Base-by-base conservation (phyloP, 2,797 vertebrate species). In the Microctenopoma stevenorrisi region DNA sequence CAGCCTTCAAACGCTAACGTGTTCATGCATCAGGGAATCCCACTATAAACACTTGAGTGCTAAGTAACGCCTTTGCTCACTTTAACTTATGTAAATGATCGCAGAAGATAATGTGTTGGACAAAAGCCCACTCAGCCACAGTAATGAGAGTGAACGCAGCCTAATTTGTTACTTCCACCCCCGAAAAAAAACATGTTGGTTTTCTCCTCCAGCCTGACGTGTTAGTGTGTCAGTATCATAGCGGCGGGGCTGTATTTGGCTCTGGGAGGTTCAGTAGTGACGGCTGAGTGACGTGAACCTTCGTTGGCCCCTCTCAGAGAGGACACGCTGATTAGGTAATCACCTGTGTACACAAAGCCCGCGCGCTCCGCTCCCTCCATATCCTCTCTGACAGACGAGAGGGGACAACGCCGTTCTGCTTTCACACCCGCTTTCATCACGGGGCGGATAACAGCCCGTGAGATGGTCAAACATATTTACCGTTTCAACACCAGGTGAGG, bases 331-430 rank as follows among this genome's bases (percentile, higher is more conserved):
- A 94, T 93, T 92, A 88, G 92, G 86, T 93, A 92, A 94, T 94
- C 93, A 94, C 92, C 94, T 94, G 93, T 90, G 92, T 92, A 94
- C 92, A 94, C 92, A 94, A 85, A 87, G 81, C 84, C 82, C 14
- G 68, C 42, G 43, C 76, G 43, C 88, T 69, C 69, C 84, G 78
- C 74, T 79, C 37, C 64, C 57, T 77, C 68, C 76, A 82, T 72
- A 86, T 89, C 84, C 87, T 80, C 82, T 76, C n/a, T 89, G 88
- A 89, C 90, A 91, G 92, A 91, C 89, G 48, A 50, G 80, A 82
- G 78, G 60, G 68, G 88, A 91, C 81, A 77, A 92, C 88, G 76
- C 87, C 46, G 81, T 79, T 81, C 78, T 83, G 85, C 89, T 87
- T 92, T 93, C 88, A 88, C 89, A 83, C 82, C 77, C 86, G 83